These are phyloP conservation scores for Nematolebias whitei DNA, from an alignment of 2,113 vertebrate genomes.

Conservation along the genomic window DNA sequence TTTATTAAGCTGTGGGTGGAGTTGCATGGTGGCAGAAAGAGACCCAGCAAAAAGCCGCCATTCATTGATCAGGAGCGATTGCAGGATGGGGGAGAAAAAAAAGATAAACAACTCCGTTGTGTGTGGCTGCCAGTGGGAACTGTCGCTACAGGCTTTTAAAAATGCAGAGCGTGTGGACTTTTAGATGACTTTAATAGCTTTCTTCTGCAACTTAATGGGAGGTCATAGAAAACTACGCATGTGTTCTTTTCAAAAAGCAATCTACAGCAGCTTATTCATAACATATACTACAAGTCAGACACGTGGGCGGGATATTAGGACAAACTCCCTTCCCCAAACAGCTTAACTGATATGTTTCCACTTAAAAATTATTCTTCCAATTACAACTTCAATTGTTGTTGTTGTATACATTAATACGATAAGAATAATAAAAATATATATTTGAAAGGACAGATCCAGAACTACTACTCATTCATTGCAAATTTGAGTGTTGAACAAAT, in stretches of 20 bases:
- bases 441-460: not conserved
- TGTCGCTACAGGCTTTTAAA: slow-evolving; percentile 71
- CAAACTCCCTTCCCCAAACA: slow-evolving; percentile 21
- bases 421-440: not conserved
- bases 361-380: not conserved
- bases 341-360: slow-evolving; percentile 15
- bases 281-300: slow-evolving; percentile 25
- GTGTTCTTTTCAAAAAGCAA: slow-evolving; percentile 46
- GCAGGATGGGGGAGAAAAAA: slow-evolving; percentile 51
- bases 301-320: slow-evolving; percentile 32
- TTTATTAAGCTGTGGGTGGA: slow-evolving; percentile 84
- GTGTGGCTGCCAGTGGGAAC: slow-evolving; percentile 65
- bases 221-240: slow-evolving; percentile 50
- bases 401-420: not conserved
- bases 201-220: slow-evolving; percentile 55
- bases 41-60: slow-evolving; percentile 77
- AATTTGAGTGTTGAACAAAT: not conserved
- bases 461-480: not conserved
- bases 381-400: not conserved
- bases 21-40: slow-evolving; percentile 64
- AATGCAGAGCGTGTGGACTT: slow-evolving; percentile 66
- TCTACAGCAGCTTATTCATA: slow-evolving; percentile 23
- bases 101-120: slow-evolving; percentile 75
- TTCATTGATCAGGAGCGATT: slow-evolving; percentile 79
- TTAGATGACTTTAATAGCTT: slow-evolving; percentile 64